phyloP scores from a whole-genome alignment of 2,113 vertebrate genomes.

The Pteropus alecto region DNA sequence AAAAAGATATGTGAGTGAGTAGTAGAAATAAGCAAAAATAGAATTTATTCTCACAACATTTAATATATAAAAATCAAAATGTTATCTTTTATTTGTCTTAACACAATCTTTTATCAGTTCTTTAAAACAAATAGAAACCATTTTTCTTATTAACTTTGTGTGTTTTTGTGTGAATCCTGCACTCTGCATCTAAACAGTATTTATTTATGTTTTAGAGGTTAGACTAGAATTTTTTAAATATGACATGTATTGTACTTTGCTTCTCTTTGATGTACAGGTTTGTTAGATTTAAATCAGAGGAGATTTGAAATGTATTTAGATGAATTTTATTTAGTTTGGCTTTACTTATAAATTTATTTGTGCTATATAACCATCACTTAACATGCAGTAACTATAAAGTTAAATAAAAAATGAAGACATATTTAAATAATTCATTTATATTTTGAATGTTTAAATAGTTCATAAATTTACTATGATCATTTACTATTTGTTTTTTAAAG shows the following conservation, averaged over 20 bases:
- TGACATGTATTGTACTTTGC: not conserved
- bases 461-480: not conserved
- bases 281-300: not conserved
- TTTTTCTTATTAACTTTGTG: not conserved
- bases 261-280: not conserved
- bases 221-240: not conserved
- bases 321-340: not conserved
- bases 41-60: not conserved
- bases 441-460: constrained; percentile 11
- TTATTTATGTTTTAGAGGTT: not conserved
- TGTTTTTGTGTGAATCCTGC: not conserved
- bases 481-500: not conserved
- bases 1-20: not conserved
- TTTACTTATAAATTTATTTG: not conserved
- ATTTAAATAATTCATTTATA: not conserved
- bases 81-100: not conserved
- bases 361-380: not conserved
- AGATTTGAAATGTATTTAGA: not conserved
- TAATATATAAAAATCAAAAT: constrained; percentile 32
- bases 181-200: not conserved
- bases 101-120: not conserved
- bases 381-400: not conserved
- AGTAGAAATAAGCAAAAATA: not conserved
- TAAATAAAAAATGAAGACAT: not conserved
- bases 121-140: not conserved